Base-by-base conservation (phyloP, 2,797 vertebrate species). In the Lepilemur septentrionalis region DNA sequence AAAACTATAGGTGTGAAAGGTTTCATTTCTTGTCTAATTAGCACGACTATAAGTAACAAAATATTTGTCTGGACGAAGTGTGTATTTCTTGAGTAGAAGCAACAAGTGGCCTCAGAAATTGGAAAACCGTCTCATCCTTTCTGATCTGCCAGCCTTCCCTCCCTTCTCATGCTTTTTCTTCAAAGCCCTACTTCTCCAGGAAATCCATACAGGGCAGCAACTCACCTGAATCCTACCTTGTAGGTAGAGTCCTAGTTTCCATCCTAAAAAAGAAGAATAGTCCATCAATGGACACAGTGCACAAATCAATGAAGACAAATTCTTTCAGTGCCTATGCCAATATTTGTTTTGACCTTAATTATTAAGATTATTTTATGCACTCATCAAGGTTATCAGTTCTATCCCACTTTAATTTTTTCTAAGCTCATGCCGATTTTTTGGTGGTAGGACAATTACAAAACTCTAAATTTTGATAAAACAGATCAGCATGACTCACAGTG, bases 391-490 rank as follows among this genome's bases (percentile, higher is more conserved):
- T 65, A 61, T 10, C 28, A 87, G 20, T 32, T 35, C 11, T 30
- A 75, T 83, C 82, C 38, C 22, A 72, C 15, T 65, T 95, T 72
- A 69, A 38, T 86, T 61, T 70, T 48, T 75, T 94, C 67, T 78
- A 79, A 92, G 23, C 8, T 61, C 25, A 63, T 55, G 32, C 2
- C 57, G n/a, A 41, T 32, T 23, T 90, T 93, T 94, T 75, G 46
- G 48, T 85, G 15, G 7, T 14, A 89, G 14, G 85, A 87, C 55
- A 67, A 85, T 82, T 91, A 46, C 30, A 82, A 88, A 96, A 90
- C 46, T 57, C 55, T 91, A 76, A 89, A 91, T 91, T 95, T 96
- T 79, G 85, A 65, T 83, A 92, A 95, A 97, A 89, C 72, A 72
- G 76, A 95, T 92, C 89, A 92, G 35, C 17, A n/a, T 82, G 30